Conservation (phyloP, 23 tunicate genomes). For the Styela plicata region DNA sequence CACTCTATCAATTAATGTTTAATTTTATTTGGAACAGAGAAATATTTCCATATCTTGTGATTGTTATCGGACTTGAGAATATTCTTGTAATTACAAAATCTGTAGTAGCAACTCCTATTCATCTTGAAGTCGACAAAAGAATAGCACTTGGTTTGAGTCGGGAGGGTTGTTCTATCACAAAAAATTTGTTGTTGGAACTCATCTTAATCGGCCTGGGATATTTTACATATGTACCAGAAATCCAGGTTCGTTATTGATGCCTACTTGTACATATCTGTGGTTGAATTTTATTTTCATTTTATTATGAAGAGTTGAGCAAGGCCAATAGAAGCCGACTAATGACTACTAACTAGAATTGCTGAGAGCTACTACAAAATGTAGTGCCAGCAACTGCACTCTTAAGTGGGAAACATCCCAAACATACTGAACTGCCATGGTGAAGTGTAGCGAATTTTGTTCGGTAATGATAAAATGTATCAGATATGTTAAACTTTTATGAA, state of each 20-base stretch:
- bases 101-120: slow-evolving; percentile 78
- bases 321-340: too few relatives aligned
- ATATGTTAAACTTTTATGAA: too few relatives aligned
- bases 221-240: slow-evolving; percentile 59
- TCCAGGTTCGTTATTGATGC: slow-evolving; percentile 33
- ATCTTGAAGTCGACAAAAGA: slow-evolving; percentile 66
- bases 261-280: background rate
- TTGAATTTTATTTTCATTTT: background rate
- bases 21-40: slow-evolving; percentile 21
- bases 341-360: too few relatives aligned
- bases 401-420: too few relatives aligned
- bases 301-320: too few relatives aligned
- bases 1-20: too few relatives aligned
- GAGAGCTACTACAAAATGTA: too few relatives aligned
- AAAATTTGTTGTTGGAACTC: slow-evolving; percentile 62
- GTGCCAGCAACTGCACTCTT: too few relatives aligned
- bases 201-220: slow-evolving; percentile 60
- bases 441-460: too few relatives aligned
- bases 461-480: too few relatives aligned
- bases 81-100: slow-evolving; percentile 87
- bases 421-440: too few relatives aligned
- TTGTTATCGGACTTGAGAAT: slow-evolving; percentile 76
- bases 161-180: slow-evolving; percentile 80
- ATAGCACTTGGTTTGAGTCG: slow-evolving; percentile 72
- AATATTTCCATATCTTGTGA: slow-evolving; percentile 81